Conservation (phyloP, 1,140 invertebrate species). For the Heliconius himera region DNA sequence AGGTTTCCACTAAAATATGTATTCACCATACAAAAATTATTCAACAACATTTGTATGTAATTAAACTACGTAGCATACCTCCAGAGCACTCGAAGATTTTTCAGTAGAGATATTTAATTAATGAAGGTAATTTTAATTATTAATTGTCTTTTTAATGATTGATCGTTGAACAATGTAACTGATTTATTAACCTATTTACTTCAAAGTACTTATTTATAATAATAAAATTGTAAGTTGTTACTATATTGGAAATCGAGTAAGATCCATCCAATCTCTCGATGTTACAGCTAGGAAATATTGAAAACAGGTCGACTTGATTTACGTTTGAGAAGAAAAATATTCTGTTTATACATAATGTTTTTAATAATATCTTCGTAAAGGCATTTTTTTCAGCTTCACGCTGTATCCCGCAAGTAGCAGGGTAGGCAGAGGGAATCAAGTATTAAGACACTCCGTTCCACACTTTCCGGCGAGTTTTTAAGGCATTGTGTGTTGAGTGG, state of each 20-base stretch:
- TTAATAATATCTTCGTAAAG: too few relatives aligned
- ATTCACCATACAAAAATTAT: constrained; percentile 2
- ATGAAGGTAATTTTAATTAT: background rate
- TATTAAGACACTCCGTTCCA: too few relatives aligned
- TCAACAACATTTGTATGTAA: background rate
- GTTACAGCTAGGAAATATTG: background rate
- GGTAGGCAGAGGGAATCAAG: too few relatives aligned
- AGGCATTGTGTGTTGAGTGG: too few relatives aligned
- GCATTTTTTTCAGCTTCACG: too few relatives aligned
- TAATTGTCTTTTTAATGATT: constrained; percentile 5
- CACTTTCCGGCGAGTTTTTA: too few relatives aligned
- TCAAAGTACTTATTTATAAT: background rate
- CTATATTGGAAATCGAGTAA: background rate
- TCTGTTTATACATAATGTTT: too few relatives aligned
- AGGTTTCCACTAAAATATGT: constrained; percentile 10
- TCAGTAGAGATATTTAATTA: constrained; percentile 8
- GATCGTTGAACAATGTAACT: background rate
- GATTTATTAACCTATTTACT: constrained; percentile 2
- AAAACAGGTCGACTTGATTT: background rate
- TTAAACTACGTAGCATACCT: background rate
- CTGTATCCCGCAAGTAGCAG: too few relatives aligned
- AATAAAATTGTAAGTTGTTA: background rate
- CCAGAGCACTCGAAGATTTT: background rate
- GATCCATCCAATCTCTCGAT: background rate
- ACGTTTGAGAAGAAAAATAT: too few relatives aligned